Evolutionary conservation across 2,113 vertebrate genomes (phyloP).

Genomic region (Taurulus bubalis): DNA sequence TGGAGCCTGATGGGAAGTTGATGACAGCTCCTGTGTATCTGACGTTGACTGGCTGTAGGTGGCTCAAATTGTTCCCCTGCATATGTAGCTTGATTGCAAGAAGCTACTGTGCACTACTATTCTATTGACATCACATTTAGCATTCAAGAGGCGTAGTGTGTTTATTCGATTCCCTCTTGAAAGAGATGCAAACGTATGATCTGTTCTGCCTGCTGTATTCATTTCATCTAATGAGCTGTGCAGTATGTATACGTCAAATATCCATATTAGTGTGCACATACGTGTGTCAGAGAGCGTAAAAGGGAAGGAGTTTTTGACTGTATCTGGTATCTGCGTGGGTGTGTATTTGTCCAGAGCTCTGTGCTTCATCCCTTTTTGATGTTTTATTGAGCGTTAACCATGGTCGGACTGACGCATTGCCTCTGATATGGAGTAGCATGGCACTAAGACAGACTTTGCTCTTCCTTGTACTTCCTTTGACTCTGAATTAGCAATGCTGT

Average conservation of each 20-base stretch:
- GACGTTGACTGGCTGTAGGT: conserved; percentile 46
- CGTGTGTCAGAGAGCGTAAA: conserved; percentile 1
- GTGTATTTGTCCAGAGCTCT: conserved; percentile 71
- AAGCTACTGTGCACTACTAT: conserved; percentile 24
- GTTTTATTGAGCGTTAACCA: conserved; percentile 81
- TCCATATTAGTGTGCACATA: conserved; percentile 4
- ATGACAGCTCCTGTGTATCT: conserved; percentile 66
- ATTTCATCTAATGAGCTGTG: conserved; percentile 47
- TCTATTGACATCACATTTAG: conserved; percentile 51
- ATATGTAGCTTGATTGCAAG: conserved; percentile 19
- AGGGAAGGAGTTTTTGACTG: conserved; percentile 43
- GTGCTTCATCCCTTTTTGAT: conserved; percentile 76
- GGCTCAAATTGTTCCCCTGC: conserved; percentile 48
- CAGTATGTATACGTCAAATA: conserved; percentile 11
- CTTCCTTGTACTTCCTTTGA: conserved; percentile 62
- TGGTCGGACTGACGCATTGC: conserved; percentile 68
- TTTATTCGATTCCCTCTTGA: conserved; percentile 33
- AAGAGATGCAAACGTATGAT: conserved; percentile 50
- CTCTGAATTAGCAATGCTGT: conserved; percentile 56
- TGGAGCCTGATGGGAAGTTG: conserved; percentile 70
- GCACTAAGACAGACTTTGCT: conserved; percentile 57
- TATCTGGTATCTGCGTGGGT: conserved; percentile 64
- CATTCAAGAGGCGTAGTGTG: conserved; percentile 37
- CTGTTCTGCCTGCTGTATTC: conserved; percentile 37
- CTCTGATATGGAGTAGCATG: conserved; percentile 64